Base-by-base conservation (phyloP, 2,113 vertebrate species). In the Salminus brasiliensis region DNA sequence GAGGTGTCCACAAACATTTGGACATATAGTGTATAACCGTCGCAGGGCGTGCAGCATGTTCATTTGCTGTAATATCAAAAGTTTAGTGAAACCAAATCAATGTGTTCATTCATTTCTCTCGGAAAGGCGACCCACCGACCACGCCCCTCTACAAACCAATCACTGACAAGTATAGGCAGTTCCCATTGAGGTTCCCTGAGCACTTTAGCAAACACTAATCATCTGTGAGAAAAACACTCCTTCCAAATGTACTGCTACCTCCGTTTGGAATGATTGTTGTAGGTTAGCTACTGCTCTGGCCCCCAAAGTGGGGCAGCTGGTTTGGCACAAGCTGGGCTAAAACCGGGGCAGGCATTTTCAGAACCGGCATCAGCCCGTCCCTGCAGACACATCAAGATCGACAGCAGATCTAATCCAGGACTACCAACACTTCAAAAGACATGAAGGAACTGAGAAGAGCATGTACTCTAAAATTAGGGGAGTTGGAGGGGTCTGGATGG, bases 391-490 rank as follows among this genome's bases (percentile, higher is more conserved):
- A 12, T 45, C 21, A 30, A 76, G 45, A 81, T 65, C 79, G 63
- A 76, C 36, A 81, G 73, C 43, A 65, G 32, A 65, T 76, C 45
- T 81, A 65, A 65, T 45, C 25, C 30, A 63, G 21, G 29, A 41
- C 65, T 67, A 2, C 63, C 5, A 18, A 62, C 52, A 53, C 55
- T 41, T 32, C 34, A 63, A 59, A 69, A 27, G 11, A 43, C 65
- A 34, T 63, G 2, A 34, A 13, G 30, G 16, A 63, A 21, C 18
- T 18, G 18, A 32, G 13, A 34, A 63, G 16, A 16, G 30, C 60
- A 63, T 34, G 8, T 2, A 15, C 59, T 16, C 13, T 16, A 16
- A 62, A 62, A 34, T 1, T 9, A 9, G 30, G 23, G 21, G 6
- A 29, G 29, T 60, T 60, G 57, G 29, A 60, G 29, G 29, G 34